phyloP scores from a whole-genome alignment of 2,888 invertebrate species.

The Orchestes rusci region DNA sequence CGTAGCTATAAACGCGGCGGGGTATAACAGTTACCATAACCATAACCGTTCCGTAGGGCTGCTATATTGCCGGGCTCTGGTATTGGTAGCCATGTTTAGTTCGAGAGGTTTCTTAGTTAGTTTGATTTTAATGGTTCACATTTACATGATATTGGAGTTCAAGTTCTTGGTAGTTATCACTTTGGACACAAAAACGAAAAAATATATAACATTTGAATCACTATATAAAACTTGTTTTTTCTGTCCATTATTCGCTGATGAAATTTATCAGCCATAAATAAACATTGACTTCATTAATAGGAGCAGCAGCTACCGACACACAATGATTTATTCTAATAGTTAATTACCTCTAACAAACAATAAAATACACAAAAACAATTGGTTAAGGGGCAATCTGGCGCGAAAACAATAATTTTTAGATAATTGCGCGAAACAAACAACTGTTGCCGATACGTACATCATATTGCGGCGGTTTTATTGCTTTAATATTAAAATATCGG shows the following conservation, averaged over 20 bases:
- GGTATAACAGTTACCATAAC: conserved; percentile 43
- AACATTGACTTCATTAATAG: too few relatives aligned
- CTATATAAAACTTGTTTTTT: too few relatives aligned
- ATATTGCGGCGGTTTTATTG: conserved; percentile 20
- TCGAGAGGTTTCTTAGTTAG: too few relatives aligned
- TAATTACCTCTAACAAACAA: conserved; percentile 19
- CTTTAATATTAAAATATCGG: conserved; percentile 26
- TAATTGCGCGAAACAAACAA: conserved; percentile 23
- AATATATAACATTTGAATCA: too few relatives aligned
- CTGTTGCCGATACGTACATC: conserved; percentile 16
- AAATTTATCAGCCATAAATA: too few relatives aligned
- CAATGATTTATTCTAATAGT: conserved; percentile 13
- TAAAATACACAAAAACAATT: conserved; percentile 21
- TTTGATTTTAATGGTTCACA: too few relatives aligned
- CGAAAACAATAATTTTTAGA: conserved; percentile 23
- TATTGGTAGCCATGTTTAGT: too few relatives aligned
- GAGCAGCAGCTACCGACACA: conserved; percentile 3
- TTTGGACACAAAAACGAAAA: too few relatives aligned
- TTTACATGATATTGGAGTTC: too few relatives aligned
- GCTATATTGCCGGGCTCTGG: conserved; percentile 14
- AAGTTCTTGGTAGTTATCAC: too few relatives aligned
- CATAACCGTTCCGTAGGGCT: conserved; percentile 37
- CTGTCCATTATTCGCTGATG: too few relatives aligned
- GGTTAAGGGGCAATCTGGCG: conserved; percentile 20
- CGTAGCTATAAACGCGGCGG: conserved; percentile 38